These are phyloP conservation scores for Lanius collurio DNA, from an alignment of 2,113 vertebrate species.

Conservation along the genomic window DNA sequence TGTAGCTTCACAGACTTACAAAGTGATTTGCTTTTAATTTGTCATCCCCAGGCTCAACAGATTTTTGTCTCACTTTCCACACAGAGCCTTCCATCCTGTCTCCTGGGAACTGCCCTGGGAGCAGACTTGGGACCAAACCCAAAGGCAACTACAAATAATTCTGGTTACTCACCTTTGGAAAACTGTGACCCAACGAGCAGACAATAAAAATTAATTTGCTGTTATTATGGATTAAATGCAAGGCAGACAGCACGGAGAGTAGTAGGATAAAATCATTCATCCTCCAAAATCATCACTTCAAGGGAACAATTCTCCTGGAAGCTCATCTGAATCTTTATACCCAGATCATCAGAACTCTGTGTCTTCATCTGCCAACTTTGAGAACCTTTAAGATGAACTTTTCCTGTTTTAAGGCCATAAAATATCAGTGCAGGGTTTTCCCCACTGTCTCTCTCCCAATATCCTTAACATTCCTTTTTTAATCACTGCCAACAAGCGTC, in stretches of 20 bases:
- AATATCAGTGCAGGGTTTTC: background rate
- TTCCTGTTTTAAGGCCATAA: background rate
- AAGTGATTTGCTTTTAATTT: background rate
- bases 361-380: background rate
- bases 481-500: background rate
- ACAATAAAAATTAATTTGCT: background rate
- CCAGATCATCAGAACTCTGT: background rate
- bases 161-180: background rate
- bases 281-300: background rate
- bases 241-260: background rate
- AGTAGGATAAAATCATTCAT: background rate
- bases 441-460: background rate
- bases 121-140: background rate
- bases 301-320: background rate
- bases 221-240: background rate
- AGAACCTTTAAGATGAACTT: background rate
- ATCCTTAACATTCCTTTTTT: background rate
- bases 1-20: fast-evolving
- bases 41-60: background rate
- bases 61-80: background rate
- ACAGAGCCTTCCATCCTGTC: background rate
- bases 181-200: background rate
- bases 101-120: background rate
- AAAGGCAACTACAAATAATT: background rate
- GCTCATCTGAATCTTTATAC: background rate